These are phyloP conservation scores for Arctia plantaginis DNA, from an alignment of 2,888 invertebrate species.

Conservation along the genomic window DNA sequence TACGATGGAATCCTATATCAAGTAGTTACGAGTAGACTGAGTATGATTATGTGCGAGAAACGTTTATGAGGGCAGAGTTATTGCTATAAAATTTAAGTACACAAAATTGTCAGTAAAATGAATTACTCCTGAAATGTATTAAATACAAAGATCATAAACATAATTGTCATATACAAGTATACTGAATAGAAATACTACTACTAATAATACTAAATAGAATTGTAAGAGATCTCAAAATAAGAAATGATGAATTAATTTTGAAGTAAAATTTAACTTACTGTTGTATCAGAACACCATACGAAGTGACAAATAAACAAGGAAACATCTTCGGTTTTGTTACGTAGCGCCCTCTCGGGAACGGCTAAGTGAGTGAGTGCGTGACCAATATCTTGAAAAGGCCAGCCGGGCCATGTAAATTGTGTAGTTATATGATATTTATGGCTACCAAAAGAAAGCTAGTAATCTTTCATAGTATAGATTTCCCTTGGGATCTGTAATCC, in stretches of 20 bases:
- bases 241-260: not conserved
- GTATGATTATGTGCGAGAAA: too few species aligned
- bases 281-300: conserved; percentile 6
- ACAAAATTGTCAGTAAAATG: not conserved
- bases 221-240: not conserved
- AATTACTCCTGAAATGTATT: not conserved
- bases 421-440: conserved; percentile 45
- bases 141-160: too few species aligned
- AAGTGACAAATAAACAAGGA: conserved; percentile 11
- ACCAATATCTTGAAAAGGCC: conserved; percentile 18
- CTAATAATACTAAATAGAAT: not conserved
- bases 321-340: conserved; percentile 21
- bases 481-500: conserved; percentile 62
- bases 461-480: conserved; percentile 60
- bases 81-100: not conserved
- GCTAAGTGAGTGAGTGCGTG: conserved; percentile 1
- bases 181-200: too few species aligned
- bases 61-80: not conserved
- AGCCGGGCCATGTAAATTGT: conserved; percentile 36
- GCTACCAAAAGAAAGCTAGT: conserved; percentile 47
- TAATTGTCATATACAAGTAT: too few species aligned
- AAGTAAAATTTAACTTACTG: not conserved
- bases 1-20: too few species aligned
- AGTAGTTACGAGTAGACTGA: too few species aligned
- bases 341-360: conserved; percentile 10